Conservation (phyloP, 2,797 vertebrate genomes). For the Lithobates pipiens region DNA sequence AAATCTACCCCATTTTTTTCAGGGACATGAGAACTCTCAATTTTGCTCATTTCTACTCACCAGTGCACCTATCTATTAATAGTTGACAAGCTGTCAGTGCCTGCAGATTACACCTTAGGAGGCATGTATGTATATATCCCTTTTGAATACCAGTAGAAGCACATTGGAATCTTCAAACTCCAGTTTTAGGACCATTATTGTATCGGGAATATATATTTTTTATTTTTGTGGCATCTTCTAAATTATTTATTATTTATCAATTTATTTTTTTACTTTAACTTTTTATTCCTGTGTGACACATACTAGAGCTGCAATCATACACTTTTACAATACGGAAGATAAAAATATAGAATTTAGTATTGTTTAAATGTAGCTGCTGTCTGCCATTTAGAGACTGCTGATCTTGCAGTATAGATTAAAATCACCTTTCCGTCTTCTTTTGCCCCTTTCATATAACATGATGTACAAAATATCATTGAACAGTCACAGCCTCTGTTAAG, state of each 20-base stretch:
- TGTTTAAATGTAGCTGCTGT: background rate
- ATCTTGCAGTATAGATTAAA: constrained; percentile 34
- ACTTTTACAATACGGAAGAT: background rate
- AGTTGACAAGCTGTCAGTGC: too few species aligned
- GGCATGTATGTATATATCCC: too few species aligned
- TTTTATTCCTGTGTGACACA: background rate
- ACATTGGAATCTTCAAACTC: too few species aligned
- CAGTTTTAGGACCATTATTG: too few species aligned
- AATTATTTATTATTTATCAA: background rate
- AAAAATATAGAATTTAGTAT: background rate
- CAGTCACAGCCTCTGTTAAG: constrained; percentile 29
- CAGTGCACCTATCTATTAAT: too few species aligned
- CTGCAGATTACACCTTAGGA: too few species aligned
- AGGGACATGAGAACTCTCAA: too few species aligned
- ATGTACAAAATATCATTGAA: constrained; percentile 33
- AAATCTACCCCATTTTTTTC: too few species aligned
- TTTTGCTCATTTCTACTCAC: too few species aligned
- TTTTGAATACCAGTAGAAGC: too few species aligned
- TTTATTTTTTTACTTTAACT: background rate
- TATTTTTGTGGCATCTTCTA: too few species aligned
- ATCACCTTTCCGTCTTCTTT: constrained; percentile 18
- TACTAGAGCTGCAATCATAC: background rate
- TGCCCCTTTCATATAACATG: constrained; percentile 12
- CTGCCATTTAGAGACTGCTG: constrained; percentile 38
- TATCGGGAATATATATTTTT: too few species aligned